phyloP scores from a whole-genome alignment of 2,888 invertebrate genomes.

The Penaeus monodon region DNA sequence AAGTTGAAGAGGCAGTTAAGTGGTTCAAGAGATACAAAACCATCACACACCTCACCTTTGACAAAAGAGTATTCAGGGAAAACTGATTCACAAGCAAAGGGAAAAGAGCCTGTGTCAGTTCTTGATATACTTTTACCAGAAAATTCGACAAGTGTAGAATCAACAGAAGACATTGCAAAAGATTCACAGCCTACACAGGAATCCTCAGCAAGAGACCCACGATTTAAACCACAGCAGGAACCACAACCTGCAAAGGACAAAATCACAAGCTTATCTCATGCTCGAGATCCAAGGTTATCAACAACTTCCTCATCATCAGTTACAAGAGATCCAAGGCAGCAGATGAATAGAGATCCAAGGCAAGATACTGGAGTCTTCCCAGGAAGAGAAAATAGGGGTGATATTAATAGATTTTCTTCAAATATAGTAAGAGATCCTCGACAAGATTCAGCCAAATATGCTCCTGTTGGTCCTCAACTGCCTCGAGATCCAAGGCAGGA shows the following conservation, averaged over 20 bases:
- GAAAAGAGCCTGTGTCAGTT: slow-evolving; percentile 35
- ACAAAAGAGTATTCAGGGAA: slow-evolving; percentile 18
- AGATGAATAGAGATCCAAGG: slow-evolving; percentile 35
- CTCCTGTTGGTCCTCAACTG: neutral
- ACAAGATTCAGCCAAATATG: slow-evolving; percentile 30
- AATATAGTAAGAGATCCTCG: slow-evolving; percentile 34
- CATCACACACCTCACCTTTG: slow-evolving; percentile 7
- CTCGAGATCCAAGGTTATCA: slow-evolving; percentile 43
- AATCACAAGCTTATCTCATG: neutral
- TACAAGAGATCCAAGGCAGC: slow-evolving; percentile 38
- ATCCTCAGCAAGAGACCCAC: slow-evolving; percentile 1
- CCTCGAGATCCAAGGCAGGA: slow-evolving; percentile 34
- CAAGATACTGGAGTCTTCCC: slow-evolving; percentile 13
- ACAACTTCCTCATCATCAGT: neutral
- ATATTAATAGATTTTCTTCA: slow-evolving; percentile 8
- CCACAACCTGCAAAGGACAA: neutral
- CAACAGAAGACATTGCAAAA: slow-evolving; percentile 19
- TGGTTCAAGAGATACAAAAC: slow-evolving; percentile 21
- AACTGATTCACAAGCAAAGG: slow-evolving; percentile 13
- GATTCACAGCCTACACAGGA: slow-evolving; percentile 12
- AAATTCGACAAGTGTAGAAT: neutral
- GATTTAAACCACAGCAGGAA: neutral
- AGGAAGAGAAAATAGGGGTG: slow-evolving; percentile 14
- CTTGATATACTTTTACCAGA: slow-evolving; percentile 50
- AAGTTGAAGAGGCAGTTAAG: slow-evolving; percentile 46